Percentiles rank a stretch among this genome's conserved stretches.
Evolutionary conservation across 2,113 vertebrate species (phyloP).

Genomic region (Eulemur macaco): DNA sequence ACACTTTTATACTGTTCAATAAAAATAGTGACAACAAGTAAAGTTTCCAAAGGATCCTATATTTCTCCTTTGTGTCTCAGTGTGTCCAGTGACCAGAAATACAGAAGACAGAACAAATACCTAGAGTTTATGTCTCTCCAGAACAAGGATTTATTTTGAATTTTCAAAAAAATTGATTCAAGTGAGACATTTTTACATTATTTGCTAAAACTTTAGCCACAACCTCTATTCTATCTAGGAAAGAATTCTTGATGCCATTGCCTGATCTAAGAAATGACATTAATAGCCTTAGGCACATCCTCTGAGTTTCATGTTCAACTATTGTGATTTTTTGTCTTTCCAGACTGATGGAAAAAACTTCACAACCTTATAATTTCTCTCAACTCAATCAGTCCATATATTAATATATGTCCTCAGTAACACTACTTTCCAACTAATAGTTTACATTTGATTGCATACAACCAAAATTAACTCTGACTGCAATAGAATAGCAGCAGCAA

Average conservation of each 20-base stretch:
- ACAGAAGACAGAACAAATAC: background rate
- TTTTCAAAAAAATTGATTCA: background rate
- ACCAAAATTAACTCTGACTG: background rate
- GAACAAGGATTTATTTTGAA: background rate
- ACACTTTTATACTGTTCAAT: conserved; percentile 68
- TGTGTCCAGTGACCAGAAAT: background rate
- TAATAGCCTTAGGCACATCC: background rate
- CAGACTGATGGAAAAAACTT: background rate
- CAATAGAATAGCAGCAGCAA: background rate
- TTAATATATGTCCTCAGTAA: background rate
- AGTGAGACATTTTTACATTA: background rate
- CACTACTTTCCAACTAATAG: background rate
- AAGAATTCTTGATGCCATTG: background rate
- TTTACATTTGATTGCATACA: background rate
- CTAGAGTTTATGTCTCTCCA: background rate
- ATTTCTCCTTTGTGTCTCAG: conserved; percentile 55
- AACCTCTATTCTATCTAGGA: background rate
- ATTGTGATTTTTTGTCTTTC: background rate
- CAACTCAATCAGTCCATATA: background rate
- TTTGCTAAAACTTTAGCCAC: background rate
- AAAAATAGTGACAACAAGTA: conserved; percentile 61
- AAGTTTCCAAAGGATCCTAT: conserved; percentile 52
- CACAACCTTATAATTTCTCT: background rate
- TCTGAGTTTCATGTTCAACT: background rate
- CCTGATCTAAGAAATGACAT: background rate